phyloP scores from a whole-genome alignment of 2,888 invertebrate species.

The Lochmaea capreae region DNA sequence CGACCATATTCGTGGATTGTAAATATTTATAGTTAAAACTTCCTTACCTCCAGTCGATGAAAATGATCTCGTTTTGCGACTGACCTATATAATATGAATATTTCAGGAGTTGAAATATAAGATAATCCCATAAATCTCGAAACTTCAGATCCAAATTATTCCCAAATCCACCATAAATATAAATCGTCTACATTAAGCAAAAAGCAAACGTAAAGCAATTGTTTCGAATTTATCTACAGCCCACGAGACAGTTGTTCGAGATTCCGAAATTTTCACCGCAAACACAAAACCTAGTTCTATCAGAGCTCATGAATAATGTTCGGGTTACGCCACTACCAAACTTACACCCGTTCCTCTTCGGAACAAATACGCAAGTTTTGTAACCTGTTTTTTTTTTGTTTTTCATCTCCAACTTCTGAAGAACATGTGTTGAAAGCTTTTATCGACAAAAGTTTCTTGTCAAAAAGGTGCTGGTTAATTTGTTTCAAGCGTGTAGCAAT shows the following conservation, averaged over 20 bases:
- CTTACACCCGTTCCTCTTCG: conserved; percentile 26
- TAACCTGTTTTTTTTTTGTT: conserved; percentile 8
- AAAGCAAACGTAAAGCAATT: conserved; percentile 32
- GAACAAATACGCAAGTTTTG: conserved; percentile 28
- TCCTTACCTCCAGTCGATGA: too few relatives aligned
- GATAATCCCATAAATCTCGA: neutral
- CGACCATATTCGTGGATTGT: too few relatives aligned
- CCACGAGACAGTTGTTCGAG: conserved; percentile 29
- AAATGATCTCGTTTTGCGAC: too few relatives aligned
- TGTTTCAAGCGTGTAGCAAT: neutral
- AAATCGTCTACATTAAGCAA: conserved; percentile 21
- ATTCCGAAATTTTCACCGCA: conserved; percentile 34
- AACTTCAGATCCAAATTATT: conserved; percentile 6
- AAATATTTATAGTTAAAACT: too few relatives aligned
- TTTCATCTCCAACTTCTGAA: conserved; percentile 16
- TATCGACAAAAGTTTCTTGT: conserved; percentile 2
- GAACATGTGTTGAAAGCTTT: conserved; percentile 15
- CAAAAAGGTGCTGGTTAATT: neutral
- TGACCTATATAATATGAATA: neutral
- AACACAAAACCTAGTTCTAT: conserved; percentile 33
- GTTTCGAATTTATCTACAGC: conserved; percentile 27
- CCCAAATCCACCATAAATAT: conserved; percentile 16
- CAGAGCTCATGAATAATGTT: conserved; percentile 32
- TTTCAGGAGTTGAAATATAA: neutral
- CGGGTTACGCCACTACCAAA: conserved; percentile 22